Evolutionary conservation across 2,797 vertebrate genomes (phyloP).

Genomic region (Pseudopleuronectes americanus): DNA sequence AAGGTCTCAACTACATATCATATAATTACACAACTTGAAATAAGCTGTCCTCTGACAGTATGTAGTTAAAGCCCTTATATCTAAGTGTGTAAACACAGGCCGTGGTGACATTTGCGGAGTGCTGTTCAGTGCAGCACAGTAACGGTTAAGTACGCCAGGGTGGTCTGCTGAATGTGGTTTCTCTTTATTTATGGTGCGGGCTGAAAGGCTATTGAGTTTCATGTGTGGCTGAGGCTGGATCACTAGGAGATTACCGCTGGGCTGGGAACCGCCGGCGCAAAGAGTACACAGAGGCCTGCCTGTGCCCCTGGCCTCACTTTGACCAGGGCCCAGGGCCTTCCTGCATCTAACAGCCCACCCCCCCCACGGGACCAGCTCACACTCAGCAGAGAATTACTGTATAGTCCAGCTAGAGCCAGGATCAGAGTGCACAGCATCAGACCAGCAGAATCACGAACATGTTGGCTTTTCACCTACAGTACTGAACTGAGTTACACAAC

Average conservation of each 20-base stretch:
- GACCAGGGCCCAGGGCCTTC: conserved; percentile 66
- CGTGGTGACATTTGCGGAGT: conserved; percentile 39
- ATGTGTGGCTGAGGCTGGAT: conserved; percentile 76
- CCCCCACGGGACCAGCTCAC: conserved; percentile 48
- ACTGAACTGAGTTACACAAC: conserved; percentile 31
- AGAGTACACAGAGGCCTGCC: conserved; percentile 70
- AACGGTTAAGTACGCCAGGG: conserved; percentile 60
- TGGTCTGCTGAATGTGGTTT: conserved; percentile 73
- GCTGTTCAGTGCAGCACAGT: conserved; percentile 40
- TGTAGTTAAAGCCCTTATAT: conserved; percentile 40
- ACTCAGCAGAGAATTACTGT: conserved; percentile 64
- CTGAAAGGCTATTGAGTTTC: conserved; percentile 75
- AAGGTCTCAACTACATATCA: conserved; percentile 16
- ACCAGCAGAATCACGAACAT: conserved; percentile 45
- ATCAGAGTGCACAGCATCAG: conserved; percentile 64
- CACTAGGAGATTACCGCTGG: conserved; percentile 73
- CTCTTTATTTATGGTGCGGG: conserved; percentile 77
- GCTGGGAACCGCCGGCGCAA: conserved; percentile 69
- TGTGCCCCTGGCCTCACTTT: conserved; percentile 70
- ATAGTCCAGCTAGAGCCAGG: conserved; percentile 48
- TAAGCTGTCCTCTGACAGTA: conserved; percentile 17
- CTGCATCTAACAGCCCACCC: conserved; percentile 57
- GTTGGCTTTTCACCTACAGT: conserved; percentile 58
- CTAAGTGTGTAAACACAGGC: conserved; percentile 42
- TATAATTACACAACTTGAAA: conserved; percentile 44